Percentiles rank a stretch among this genome's conserved stretches.
These are phyloP conservation scores for Tenebrio molitor DNA, from an alignment of 1,140 invertebrate genomes.

Conservation along the genomic window DNA sequence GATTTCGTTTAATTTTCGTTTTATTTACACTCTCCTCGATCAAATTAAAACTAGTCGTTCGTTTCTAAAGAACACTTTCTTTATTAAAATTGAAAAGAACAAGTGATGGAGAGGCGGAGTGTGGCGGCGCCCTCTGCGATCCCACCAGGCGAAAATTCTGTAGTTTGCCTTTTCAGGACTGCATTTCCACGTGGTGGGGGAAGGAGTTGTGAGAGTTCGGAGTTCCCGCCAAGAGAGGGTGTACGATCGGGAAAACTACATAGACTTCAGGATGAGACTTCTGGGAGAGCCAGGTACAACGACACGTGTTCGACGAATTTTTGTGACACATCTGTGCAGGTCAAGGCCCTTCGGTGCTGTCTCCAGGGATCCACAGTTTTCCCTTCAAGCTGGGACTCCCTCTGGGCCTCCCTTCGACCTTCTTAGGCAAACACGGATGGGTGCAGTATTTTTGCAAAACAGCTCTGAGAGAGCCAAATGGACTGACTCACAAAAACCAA, in stretches of 20 bases:
- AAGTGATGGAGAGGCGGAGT: not conserved
- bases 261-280: slow-evolving; percentile 94
- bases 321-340: slow-evolving; percentile 71
- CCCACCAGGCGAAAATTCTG: not conserved
- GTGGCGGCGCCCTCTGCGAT: not conserved
- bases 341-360: slow-evolving; percentile 86
- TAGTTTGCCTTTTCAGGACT: slow-evolving; percentile 73
- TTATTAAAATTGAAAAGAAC: slow-evolving; percentile 22
- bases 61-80: slow-evolving; percentile 19
- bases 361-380: slow-evolving; percentile 95
- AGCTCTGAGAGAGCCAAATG: slow-evolving; percentile 89
- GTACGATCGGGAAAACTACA: slow-evolving; percentile 94
- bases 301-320: too few relatives aligned
- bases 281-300: slow-evolving; percentile 86
- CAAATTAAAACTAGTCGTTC: slow-evolving; percentile 24
- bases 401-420: slow-evolving; percentile 91
- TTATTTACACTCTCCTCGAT: slow-evolving; percentile 21
- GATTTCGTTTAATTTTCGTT: slow-evolving; percentile 27
- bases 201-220: slow-evolving; percentile 88
- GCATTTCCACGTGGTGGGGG: slow-evolving; percentile 94
- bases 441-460: slow-evolving; percentile 96
- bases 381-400: slow-evolving; percentile 94
- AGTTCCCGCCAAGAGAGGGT: slow-evolving; percentile 85
- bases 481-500: slow-evolving; percentile 94
- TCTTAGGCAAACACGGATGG: slow-evolving; percentile 95